Percentiles rank a stretch among this genome's conserved stretches.
phyloP scores from a whole-genome alignment of 2,888 invertebrate genomes.

The Lamellibrachia satsuma region DNA sequence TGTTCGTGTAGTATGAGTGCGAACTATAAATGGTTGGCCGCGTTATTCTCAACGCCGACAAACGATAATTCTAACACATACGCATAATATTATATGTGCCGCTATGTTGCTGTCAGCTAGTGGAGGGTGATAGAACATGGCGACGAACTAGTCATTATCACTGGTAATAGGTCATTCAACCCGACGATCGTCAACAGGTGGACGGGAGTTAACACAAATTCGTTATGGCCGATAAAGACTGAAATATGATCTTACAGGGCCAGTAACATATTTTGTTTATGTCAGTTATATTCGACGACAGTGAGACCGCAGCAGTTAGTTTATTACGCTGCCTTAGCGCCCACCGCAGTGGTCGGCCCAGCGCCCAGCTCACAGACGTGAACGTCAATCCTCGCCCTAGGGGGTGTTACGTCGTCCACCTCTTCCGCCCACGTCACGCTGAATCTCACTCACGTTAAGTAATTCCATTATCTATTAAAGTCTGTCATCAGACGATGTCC shows the following conservation, averaged over 20 bases:
- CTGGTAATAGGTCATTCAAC: neutral
- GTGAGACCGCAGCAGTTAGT: too few relatives aligned
- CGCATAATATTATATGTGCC: too few relatives aligned
- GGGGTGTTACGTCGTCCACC: neutral
- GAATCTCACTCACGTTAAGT: neutral
- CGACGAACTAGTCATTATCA: neutral
- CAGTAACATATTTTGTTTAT: too few relatives aligned
- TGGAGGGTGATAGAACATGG: too few relatives aligned
- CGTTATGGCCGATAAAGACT: neutral
- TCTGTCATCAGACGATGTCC: neutral
- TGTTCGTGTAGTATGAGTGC: too few relatives aligned
- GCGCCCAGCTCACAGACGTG: neutral
- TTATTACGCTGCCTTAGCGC: neutral
- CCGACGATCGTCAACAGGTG: neutral
- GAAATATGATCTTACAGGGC: too few relatives aligned
- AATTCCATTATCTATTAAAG: neutral
- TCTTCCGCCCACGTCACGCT: neutral
- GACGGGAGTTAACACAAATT: neutral
- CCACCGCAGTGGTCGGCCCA: too few relatives aligned
- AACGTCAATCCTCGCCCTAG: neutral
- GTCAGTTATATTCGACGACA: too few relatives aligned
- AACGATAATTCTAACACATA: too few relatives aligned
- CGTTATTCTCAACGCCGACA: too few relatives aligned
- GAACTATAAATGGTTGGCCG: too few relatives aligned
- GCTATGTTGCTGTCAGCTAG: too few relatives aligned